Conservation (phyloP, 1,140 invertebrate genomes). For the Bombus balteatus region DNA sequence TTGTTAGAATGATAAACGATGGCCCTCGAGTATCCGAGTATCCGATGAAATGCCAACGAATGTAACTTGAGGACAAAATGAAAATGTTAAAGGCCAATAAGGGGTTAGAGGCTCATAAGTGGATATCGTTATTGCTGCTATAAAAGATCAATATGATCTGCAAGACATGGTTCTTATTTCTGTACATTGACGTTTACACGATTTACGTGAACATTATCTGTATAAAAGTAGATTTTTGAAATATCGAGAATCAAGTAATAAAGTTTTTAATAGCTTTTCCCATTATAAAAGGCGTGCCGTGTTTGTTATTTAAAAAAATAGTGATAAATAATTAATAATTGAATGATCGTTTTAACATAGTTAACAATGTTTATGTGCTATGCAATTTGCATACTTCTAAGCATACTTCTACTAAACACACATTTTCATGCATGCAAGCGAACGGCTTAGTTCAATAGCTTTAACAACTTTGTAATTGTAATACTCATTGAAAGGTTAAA, state of each 20-base stretch:
- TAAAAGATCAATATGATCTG: neutral
- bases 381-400: neutral
- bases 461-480: slow-evolving; percentile 36
- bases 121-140: neutral
- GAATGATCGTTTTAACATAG: neutral
- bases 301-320: neutral
- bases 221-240: neutral
- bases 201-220: neutral
- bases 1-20: neutral
- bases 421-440: slow-evolving; percentile 41
- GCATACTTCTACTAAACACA: slow-evolving; percentile 17
- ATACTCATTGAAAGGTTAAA: slow-evolving; percentile 7
- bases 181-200: neutral
- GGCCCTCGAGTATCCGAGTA: slow-evolving; percentile 35
- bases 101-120: neutral
- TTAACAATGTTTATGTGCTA: neutral
- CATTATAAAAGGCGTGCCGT: neutral
- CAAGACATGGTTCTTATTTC: neutral
- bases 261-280: neutral
- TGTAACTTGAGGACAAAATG: slow-evolving; percentile 6
- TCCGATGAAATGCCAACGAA: slow-evolving; percentile 26
- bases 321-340: neutral
- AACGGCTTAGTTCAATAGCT: slow-evolving; percentile 41
- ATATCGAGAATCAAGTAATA: neutral
- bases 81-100: slow-evolving; percentile 42